Conservation (phyloP, 2,888 invertebrate genomes). For the Lasioglossum figueresi region DNA sequence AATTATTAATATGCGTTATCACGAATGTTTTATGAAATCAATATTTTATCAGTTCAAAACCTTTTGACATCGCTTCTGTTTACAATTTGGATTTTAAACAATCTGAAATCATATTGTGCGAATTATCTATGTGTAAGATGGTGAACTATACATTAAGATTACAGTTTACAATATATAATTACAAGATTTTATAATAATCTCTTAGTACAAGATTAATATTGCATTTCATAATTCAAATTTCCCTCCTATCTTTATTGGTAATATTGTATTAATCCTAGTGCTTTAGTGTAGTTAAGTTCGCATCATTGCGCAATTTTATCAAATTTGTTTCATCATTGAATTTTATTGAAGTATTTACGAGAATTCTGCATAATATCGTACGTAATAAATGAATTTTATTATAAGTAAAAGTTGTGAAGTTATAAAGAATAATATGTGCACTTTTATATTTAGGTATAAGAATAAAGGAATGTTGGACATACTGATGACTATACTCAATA, state of each 20-base stretch:
- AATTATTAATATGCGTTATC: no score
- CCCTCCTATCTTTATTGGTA: background rate
- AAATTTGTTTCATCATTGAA: background rate
- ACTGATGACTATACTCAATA: conserved; percentile 18
- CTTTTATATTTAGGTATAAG: conserved; percentile 17
- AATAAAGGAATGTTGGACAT: conserved; percentile 30
- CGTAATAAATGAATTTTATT: background rate
- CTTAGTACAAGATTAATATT: background rate
- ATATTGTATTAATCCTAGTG: background rate
- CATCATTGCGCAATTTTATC: background rate
- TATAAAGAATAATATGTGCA: conserved; percentile 4
- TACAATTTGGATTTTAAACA: no score
- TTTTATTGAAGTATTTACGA: background rate
- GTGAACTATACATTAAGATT: background rate
- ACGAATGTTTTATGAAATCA: no score
- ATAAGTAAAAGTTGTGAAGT: background rate
- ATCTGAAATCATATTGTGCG: no score
- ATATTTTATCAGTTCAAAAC: no score
- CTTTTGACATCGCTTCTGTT: no score
- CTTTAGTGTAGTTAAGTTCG: background rate
- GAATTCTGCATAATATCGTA: background rate
- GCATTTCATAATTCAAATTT: conserved; percentile 2
- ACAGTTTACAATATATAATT: background rate
- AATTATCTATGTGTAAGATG: background rate
- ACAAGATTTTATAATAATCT: background rate